Base-by-base conservation (phyloP, 2,113 vertebrate species). In the Cinclus mexicanus region DNA sequence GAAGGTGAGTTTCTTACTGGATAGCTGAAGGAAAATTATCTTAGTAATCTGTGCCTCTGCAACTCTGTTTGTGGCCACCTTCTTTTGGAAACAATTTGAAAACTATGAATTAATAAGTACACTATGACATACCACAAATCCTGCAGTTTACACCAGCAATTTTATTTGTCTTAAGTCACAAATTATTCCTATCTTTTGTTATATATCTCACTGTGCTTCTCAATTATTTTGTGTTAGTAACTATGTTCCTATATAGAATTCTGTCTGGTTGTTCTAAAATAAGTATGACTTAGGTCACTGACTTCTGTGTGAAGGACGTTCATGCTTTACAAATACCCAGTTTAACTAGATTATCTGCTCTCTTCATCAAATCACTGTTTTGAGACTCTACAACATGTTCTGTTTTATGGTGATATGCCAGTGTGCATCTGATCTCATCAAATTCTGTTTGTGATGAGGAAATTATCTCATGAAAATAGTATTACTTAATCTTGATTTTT, bases 381-480 rank as follows among this genome's bases (percentile, higher is more conserved):
- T 86, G 81, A 90, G 88, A 93, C 92, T 80, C 79, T 71, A 61
- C 93, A 95, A 49, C 60, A 29, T 86, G 86, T 88, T 96, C 85
- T 94, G 92, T 68, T 92, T 90, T 82, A 92, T 78, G 69, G 24
- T 81, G 95, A 96, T 90, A 89, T 80, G 80, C 44, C 70, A 93
- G 72, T 4, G 57, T 68, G 79, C 85, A 92, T 93, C 83, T 81
- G 82, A 95, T 94, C 83, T 92, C 94, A 96, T 90, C 84, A 94
- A 83, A 87, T 94, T 89, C 77, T 89, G 56, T 71, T 95, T 96
- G 83, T 89, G 88, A 95, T 71, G 88, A 80, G 60, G 83, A 96
- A 96, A 90, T 94, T 95, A 93, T 93, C 94, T 86, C 92, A 90
- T 44, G 56, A 77, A 96, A 92, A 79, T 67, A 91, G 55, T 92